Evolutionary conservation across 2,113 vertebrate genomes (phyloP).

Genomic region (Microtus montanus): DNA sequence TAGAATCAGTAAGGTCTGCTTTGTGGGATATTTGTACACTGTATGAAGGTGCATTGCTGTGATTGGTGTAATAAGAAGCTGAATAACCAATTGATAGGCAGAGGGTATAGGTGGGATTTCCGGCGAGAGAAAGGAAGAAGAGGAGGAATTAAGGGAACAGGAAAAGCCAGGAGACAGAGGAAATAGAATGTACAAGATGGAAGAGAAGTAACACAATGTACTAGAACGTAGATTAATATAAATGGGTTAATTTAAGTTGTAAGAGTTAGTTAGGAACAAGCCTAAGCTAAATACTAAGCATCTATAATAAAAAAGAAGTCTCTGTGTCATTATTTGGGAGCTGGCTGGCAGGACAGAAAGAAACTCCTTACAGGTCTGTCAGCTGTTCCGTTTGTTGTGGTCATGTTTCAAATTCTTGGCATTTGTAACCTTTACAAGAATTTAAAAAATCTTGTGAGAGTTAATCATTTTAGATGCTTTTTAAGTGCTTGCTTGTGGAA

Average conservation of each 20-base stretch:
- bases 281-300: not conserved
- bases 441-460: not conserved
- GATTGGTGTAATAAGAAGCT: not conserved
- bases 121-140: not conserved
- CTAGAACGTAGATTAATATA: not conserved
- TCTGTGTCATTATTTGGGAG: not conserved
- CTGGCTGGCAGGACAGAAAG: not conserved
- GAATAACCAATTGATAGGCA: not conserved
- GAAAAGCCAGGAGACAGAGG: not conserved
- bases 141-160: not conserved
- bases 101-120: not conserved
- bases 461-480: not conserved
- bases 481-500: not conserved
- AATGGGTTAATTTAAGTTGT: not conserved
- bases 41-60: not conserved
- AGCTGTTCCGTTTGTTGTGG: not conserved
- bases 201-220: not conserved
- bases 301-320: not conserved
- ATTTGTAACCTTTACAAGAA: not conserved
- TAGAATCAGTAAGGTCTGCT: not conserved
- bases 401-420: not conserved
- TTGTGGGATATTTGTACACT: not conserved
- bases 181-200: not conserved
- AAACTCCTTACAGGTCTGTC: not conserved
- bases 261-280: not conserved